Evolutionary conservation across 2,113 vertebrate genomes (phyloP), one percentile per base, ranked within the genome.

Genomic region (Tragelaphus imberbis): DNA sequence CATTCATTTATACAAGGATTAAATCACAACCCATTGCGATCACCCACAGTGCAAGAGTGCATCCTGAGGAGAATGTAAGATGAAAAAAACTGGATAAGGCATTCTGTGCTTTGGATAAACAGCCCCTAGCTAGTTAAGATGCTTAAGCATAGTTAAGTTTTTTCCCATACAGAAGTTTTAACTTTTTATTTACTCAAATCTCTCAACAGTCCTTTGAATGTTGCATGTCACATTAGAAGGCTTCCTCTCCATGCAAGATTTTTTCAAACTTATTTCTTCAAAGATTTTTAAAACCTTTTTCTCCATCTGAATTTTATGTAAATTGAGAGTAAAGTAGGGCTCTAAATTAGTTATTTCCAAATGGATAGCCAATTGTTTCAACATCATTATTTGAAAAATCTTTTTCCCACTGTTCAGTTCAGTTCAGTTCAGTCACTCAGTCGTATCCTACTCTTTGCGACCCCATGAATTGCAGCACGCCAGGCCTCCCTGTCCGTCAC

Each of bases 321-420:
- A 75, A 90, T 87, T 86, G 33, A 81, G 23, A 9, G 68, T 86
- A 40, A 92, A 49, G 23, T 53, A 51, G 28, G 9, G 16, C 68
- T 90, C 68, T 92, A 95, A 85, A 92, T 95, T 88, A 56, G 56
- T 79, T 92, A 15, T 89, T 92, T 84, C 58, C 84, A 59, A 80
- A 71, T 80, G 33, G 36, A 80, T 53, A 93, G 51, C 13, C 59
- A 84, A 17, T 90, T 90, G 28, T 86, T 95, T 90, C 81, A 65
- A 51, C 19, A 65, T 84, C 28, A 53, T 80, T 80, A 59, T 71
- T 80, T 71, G 27, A 92, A 80, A 44, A 47, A 15, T 84, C 51
- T 85, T 65, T 28, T 40, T 8, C 6, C n/a, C 33, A 30, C 44
- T 79, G 13, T 93, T 44, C 5, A 44, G 44, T 44, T 44, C 44